Conservation (phyloP, 2,113 vertebrate species). For the Nothocercus julius region DNA sequence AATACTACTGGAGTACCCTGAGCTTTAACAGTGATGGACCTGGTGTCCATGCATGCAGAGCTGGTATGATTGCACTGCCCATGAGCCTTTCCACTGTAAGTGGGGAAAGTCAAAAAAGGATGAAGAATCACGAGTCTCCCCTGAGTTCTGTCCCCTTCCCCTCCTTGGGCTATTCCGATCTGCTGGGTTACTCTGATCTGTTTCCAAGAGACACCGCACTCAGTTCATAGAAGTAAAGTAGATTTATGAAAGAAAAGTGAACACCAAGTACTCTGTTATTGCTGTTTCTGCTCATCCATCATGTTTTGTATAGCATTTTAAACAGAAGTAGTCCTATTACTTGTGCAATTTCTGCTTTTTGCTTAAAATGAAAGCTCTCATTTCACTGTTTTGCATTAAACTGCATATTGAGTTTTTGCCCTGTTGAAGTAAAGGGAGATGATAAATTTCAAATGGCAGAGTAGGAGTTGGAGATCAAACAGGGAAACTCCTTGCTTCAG, state of each 20-base stretch:
- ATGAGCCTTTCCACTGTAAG: neutral
- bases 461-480: neutral
- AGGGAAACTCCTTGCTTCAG: neutral
- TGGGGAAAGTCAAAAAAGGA: neutral
- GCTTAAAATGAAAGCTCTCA: neutral
- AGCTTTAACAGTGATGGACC: neutral
- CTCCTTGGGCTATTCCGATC: neutral
- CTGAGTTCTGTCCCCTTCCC: neutral
- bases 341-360: neutral
- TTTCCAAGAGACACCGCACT: neutral
- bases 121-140: neutral
- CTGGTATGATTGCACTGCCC: neutral
- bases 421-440: neutral
- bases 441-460: neutral
- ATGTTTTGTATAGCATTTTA: neutral
- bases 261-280: neutral
- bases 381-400: neutral
- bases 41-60: accelerated
- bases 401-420: neutral
- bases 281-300: neutral
- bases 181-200: neutral
- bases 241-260: neutral
- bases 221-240: neutral
- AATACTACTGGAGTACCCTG: neutral
- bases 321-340: neutral